Evolutionary conservation across 2,113 vertebrate species (phyloP), one percentile per base, ranked within the genome.

Genomic region (Passer domesticus): DNA sequence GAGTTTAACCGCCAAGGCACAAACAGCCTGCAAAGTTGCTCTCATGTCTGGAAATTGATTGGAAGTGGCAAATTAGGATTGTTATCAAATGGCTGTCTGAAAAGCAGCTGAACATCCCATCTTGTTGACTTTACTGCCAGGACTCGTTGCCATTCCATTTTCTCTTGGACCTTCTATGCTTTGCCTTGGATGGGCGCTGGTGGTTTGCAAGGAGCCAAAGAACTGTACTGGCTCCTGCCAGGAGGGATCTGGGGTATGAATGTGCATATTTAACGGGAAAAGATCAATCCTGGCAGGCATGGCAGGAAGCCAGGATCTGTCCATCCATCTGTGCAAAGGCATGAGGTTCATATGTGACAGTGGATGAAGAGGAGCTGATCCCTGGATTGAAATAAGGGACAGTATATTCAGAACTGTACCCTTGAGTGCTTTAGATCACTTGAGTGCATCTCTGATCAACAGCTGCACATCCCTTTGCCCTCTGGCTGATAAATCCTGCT

Each of bases 51-150:
- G 64, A 77, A 88, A 70, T 64, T 23, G 75, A 56, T 77, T 83
- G 52, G 60, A 89, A 95, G 66, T 46, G 64, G 83, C 68, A 83
- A 63, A 89, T 90, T 43, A 75, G 77, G 74, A 75, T 84, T 84
- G 73, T 43, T 96, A 73, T 62, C 73, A 81, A 91, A 72, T 90
- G 83, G 27, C 79, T 94, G 46, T 27, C 68, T 88, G 68, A 90
- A 77, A 92, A 95, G 64, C 88, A 94, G 75, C 83, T 94, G 92
- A 82, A 35, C 23, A 23, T 80, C 43, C 75, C 59, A 46, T 87
- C 75, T 83, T 87, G 50, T 77, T 85, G 87, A 59, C 78, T 95
- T 95, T 17, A 28, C 58, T 88, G 87, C 47, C 60, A 59, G 78
- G 33, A 69, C 80, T 87, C 56, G 41, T 85, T 79, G 58, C 49